Evolutionary conservation across 2,888 invertebrate genomes (phyloP).

Genomic region (Epirrhoe alternata): DNA sequence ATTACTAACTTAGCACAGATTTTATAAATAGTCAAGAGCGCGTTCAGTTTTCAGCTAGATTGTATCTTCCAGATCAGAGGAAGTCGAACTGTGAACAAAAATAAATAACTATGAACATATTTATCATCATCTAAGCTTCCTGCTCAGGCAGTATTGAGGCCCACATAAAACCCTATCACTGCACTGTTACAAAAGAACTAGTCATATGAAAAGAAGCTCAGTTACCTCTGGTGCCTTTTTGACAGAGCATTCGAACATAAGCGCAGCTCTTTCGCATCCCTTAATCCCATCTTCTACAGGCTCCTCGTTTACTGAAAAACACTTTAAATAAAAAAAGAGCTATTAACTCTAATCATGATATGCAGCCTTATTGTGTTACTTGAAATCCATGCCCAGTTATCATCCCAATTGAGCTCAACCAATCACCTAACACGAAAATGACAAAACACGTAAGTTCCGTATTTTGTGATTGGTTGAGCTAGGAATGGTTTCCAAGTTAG

Average conservation of each 20-base stretch:
- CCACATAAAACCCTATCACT: too few species aligned
- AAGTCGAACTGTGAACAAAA: constrained; percentile 46
- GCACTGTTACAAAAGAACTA: too few species aligned
- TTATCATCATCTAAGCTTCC: too few species aligned
- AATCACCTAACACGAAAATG: too few species aligned
- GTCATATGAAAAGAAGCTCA: neutral
- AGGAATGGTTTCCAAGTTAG: too few species aligned
- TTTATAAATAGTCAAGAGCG: neutral
- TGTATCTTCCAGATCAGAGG: constrained; percentile 4
- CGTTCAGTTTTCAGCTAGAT: neutral
- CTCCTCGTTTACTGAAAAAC: constrained; percentile 60
- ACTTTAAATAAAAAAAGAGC: neutral
- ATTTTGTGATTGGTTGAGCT: too few species aligned
- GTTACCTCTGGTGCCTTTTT: constrained; percentile 59
- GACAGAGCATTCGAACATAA: constrained; percentile 61
- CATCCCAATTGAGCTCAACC: too few species aligned
- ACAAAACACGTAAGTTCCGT: too few species aligned
- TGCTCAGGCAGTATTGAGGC: too few species aligned
- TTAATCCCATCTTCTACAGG: constrained; percentile 57
- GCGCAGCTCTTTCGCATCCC: constrained; percentile 67
- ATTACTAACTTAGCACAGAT: neutral
- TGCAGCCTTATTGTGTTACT: too few species aligned
- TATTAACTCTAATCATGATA: neutral
- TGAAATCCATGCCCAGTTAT: too few species aligned
- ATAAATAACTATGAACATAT: neutral